A percentile compares a stretch with the other conserved stretches of the same genome.
These are phyloP conservation scores for Prietella phreatophila DNA, from an alignment of 2,113 vertebrate genomes.

Conservation along the genomic window DNA sequence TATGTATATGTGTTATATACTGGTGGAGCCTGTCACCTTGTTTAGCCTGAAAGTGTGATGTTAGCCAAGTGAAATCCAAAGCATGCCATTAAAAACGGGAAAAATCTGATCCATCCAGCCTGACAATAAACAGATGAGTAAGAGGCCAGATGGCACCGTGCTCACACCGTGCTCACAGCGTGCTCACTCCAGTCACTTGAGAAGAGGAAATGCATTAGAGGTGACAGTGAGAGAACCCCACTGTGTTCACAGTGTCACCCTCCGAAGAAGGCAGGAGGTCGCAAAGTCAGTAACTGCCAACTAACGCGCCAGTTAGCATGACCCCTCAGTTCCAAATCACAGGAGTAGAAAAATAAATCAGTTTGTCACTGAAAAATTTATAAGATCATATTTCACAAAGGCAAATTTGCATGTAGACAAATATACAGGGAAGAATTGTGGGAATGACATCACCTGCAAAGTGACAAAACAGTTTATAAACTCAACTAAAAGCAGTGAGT, in stretches of 20 bases:
- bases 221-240: slow-evolving; percentile 5
- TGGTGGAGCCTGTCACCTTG: background rate
- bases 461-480: background rate
- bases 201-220: slow-evolving; percentile 1
- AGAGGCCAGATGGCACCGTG: slow-evolving; percentile 40
- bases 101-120: slow-evolving; percentile 44
- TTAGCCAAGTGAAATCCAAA: slow-evolving; percentile 35
- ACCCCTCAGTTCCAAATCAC: background rate
- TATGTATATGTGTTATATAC: slow-evolving; percentile 8
- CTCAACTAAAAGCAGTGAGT: background rate
- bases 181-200: slow-evolving; percentile 23
- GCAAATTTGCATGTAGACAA: background rate
- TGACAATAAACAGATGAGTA: slow-evolving; percentile 49
- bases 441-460: background rate
- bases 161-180: slow-evolving; percentile 22
- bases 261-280: slow-evolving; percentile 7
- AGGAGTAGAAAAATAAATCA: background rate
- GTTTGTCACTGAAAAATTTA: background rate
- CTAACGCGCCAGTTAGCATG: slow-evolving; percentile 1
- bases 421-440: background rate
- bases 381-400: background rate
- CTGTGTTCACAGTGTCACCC: slow-evolving; percentile 46
- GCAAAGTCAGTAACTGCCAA: slow-evolving; percentile 1
- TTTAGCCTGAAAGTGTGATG: slow-evolving; percentile 22
- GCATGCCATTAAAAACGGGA: slow-evolving; percentile 42